Percentiles rank a stretch among this genome's conserved stretches.
Evolutionary conservation across 1,140 invertebrate genomes (phyloP).

Genomic region (Trachymyrmex septentrionalis): DNA sequence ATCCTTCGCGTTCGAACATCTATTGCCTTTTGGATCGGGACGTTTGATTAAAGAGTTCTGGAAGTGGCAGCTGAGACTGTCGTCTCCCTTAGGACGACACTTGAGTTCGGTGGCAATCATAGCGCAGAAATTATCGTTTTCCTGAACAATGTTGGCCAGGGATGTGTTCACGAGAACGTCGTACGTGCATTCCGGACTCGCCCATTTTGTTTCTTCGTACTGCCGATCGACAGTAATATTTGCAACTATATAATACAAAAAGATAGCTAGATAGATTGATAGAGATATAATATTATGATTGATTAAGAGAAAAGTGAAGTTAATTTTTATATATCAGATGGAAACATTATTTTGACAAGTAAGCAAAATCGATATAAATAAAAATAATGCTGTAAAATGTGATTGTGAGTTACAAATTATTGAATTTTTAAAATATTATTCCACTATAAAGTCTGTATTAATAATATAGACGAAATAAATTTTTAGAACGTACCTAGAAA

Average conservation of each 20-base stretch:
- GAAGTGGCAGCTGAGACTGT: constrained; percentile 63
- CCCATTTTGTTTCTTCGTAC: constrained; percentile 19
- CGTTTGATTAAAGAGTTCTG: constrained; percentile 22
- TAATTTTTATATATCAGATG: neutral
- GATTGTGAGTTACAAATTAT: neutral
- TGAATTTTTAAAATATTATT: constrained; percentile 18
- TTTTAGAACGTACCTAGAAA: constrained; percentile 62
- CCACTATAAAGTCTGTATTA: neutral
- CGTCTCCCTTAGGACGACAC: constrained; percentile 56
- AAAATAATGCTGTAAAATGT: neutral
- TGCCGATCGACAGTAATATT: constrained; percentile 32
- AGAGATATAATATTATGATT: neutral
- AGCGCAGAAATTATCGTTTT: constrained; percentile 45
- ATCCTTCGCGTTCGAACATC: constrained; percentile 47
- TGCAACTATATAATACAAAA: constrained; percentile 43
- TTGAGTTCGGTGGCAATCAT: constrained; percentile 56
- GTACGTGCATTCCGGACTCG: constrained; percentile 64
- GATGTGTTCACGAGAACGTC: constrained; percentile 67
- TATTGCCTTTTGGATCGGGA: neutral
- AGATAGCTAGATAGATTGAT: neutral
- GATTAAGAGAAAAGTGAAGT: neutral
- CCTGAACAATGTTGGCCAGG: constrained; percentile 47
- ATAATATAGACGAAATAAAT: neutral
- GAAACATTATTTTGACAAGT: neutral
- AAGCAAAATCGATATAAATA: neutral